Evolutionary conservation across 2,888 invertebrate genomes (phyloP).

Genomic region (Cryptus viduatorius): DNA sequence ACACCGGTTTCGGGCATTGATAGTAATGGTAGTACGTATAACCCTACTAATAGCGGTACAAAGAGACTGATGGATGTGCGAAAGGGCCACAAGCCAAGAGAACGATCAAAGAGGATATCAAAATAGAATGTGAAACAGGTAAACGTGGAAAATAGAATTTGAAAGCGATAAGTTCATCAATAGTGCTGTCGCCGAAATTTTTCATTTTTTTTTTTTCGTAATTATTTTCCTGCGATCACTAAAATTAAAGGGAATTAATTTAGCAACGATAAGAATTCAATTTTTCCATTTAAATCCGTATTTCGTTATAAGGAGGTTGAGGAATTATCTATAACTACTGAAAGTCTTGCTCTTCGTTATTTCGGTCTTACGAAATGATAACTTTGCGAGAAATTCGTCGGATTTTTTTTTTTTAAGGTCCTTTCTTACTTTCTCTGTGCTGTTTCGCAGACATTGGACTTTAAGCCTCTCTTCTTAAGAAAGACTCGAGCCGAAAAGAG

Average conservation of each 20-base stretch:
- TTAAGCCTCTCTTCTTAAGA: background rate
- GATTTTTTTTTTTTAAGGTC: background rate
- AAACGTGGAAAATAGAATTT: background rate
- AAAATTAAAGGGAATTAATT: background rate
- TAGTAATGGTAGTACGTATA: background rate
- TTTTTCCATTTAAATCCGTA: too few species aligned
- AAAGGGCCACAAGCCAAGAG: background rate
- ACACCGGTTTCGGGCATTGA: conserved; percentile 46
- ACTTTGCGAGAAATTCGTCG: background rate
- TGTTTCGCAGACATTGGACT: background rate
- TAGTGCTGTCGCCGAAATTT: background rate
- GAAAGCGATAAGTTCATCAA: background rate
- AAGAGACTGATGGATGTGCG: background rate
- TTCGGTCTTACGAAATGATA: background rate
- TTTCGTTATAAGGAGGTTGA: background rate
- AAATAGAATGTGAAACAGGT: background rate
- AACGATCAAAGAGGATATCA: background rate
- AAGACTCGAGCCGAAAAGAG: background rate
- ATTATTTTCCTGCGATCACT: background rate
- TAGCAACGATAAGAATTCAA: too few species aligned
- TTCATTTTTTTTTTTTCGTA: background rate
- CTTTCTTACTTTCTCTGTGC: background rate
- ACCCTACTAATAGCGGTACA: background rate
- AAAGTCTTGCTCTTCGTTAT: background rate
- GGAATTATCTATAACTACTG: background rate